Percentiles rank a stretch among this genome's conserved stretches.
These are phyloP conservation scores for Oreochromis niloticus DNA, from an alignment of 2,113 vertebrate species.

Conservation along the genomic window DNA sequence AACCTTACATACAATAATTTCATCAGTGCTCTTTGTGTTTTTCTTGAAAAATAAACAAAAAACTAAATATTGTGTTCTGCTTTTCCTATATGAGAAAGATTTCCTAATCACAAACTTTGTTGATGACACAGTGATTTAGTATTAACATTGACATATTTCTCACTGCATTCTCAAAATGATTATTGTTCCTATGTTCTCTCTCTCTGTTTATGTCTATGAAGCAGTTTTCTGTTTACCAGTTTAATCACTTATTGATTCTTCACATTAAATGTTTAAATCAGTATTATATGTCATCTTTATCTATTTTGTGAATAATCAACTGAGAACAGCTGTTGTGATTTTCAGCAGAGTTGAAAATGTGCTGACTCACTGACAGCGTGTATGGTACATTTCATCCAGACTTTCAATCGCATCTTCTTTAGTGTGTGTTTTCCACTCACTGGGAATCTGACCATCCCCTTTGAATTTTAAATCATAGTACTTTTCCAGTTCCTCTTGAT, in stretches of 20 bases:
- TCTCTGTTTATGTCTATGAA: fast-evolving
- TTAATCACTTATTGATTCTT: background rate
- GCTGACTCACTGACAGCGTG: fast-evolving
- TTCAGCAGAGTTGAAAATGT: background rate
- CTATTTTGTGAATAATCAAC: background rate
- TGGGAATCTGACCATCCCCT: fast-evolving
- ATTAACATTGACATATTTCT: background rate
- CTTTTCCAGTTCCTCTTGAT: too few species aligned
- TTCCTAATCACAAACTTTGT: background rate
- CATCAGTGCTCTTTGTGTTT: background rate
- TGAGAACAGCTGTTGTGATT: background rate
- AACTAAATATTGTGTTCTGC: too few species aligned
- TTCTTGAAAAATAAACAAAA: background rate
- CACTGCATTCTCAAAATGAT: fast-evolving
- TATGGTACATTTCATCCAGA: background rate
- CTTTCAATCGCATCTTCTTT: background rate
- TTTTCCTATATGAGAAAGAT: fast-evolving
- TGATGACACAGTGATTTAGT: background rate
- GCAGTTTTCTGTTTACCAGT: background rate
- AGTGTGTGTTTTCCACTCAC: too few species aligned
- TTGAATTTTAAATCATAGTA: conserved; percentile 26
- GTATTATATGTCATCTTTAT: background rate
- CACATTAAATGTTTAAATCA: background rate
- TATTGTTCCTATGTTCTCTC: fast-evolving
- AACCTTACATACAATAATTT: background rate